phyloP scores from a whole-genome alignment of 2,888 invertebrate genomes.

The Leptinotarsa tumamoca region DNA sequence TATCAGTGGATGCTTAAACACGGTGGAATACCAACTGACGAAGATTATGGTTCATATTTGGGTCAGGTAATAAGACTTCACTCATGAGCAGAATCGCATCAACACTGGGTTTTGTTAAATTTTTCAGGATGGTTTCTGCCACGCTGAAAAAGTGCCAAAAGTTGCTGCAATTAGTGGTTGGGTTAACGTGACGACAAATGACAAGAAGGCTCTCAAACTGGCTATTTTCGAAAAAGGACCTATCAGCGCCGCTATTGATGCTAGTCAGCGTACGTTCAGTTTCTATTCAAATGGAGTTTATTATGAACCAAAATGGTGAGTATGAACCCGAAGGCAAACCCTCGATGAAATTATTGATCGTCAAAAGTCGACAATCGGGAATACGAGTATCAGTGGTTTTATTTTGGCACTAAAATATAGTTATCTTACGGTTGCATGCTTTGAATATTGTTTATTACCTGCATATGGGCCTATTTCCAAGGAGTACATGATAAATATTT shows the following conservation, averaged over 20 bases:
- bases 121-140: slow-evolving; percentile 88
- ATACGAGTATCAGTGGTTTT: too few species aligned
- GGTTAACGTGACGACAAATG: slow-evolving; percentile 87
- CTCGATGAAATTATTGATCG: too few species aligned
- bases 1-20: slow-evolving; percentile 94
- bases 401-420: too few species aligned
- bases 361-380: too few species aligned
- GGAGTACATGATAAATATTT: too few species aligned
- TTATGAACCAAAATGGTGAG: slow-evolving; percentile 83
- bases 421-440: too few species aligned
- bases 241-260: slow-evolving; percentile 91
- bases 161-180: slow-evolving; percentile 84
- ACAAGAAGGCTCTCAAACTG: slow-evolving; percentile 79
- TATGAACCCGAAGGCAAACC: neutral
- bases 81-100: neutral
- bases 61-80: slow-evolving; percentile 75
- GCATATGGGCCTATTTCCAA: too few species aligned
- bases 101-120: neutral
- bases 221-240: slow-evolving; percentile 92
- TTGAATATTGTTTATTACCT: too few species aligned
- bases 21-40: slow-evolving; percentile 89
- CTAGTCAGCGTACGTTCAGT: slow-evolving; percentile 87
- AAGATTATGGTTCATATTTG: slow-evolving; percentile 90
- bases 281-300: slow-evolving; percentile 97
- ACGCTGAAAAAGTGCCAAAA: slow-evolving; percentile 77